These are phyloP conservation scores for silkworm (Bombyx mori) DNA, from an alignment of 1,140 invertebrate species.

Conservation along the genomic window ASM3026992v2 NC_085133.1:8857001-8857500, in stretches of 20 bases:
- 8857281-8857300: conserved; percentile 70
- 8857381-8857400: conserved; percentile 50
- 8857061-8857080: no score
- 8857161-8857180: conserved; percentile 1
- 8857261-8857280: conserved; percentile 39
- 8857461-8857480: conserved; percentile 44
- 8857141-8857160: not conserved
- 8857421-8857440: conserved; percentile 15
- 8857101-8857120: not conserved
- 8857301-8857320: conserved; percentile 68
- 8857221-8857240: conserved; percentile 11
- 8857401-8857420: conserved; percentile 22
- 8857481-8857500: conserved; percentile 44
- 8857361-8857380: conserved; percentile 56
- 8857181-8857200: not conserved
- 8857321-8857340: conserved; percentile 62
- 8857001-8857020: no score
- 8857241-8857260: conserved; percentile 33
- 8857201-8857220: conserved; percentile 4
- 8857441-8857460: conserved; percentile 12
- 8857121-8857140: not conserved
- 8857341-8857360: conserved; percentile 57
- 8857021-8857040: no score
- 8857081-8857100: no score
- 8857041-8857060: no score